A percentile compares a stretch with the other conserved stretches of the same genome.
These are phyloP conservation scores for Actinia tenebrosa DNA, from an alignment of 64 coral and sea anemone genomes.

Conservation along the genomic window DNA sequence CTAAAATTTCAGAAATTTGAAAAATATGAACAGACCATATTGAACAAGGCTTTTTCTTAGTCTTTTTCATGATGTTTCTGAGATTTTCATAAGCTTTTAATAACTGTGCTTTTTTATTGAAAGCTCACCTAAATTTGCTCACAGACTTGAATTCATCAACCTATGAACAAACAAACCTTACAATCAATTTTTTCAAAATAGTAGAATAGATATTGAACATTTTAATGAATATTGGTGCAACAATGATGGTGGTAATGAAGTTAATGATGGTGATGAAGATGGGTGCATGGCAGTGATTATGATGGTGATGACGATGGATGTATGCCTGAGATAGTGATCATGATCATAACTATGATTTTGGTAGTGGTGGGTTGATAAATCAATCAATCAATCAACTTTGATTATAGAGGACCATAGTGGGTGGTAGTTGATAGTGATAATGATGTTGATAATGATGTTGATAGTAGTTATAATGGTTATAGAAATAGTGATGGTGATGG, in stretches of 20 bases:
- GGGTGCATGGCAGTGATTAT: not conserved
- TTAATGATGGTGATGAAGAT: not conserved
- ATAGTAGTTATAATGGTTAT: too few species aligned
- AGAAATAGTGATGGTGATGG: too few species aligned
- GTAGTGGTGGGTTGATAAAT: too few species aligned
- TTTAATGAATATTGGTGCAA: not conserved
- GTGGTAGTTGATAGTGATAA: too few species aligned
- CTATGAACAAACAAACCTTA: conserved; percentile 13
- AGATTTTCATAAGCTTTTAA: not conserved
- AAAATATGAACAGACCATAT: not conserved
- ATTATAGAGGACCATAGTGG: too few species aligned
- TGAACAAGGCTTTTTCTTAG: not conserved
- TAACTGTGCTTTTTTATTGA: not conserved
- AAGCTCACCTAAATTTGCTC: conserved; percentile 85
- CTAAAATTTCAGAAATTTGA: conserved; percentile 21
- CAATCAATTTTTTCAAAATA: not conserved
- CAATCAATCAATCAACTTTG: too few species aligned
- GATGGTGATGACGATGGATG: too few species aligned
- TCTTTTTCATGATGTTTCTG: not conserved
- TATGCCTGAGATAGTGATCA: not conserved
- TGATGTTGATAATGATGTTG: too few species aligned
- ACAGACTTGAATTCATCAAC: conserved; percentile 99
- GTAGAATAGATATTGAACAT: not conserved
- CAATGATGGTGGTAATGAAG: not conserved
- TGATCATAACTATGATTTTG: not conserved